Evolutionary conservation across 2,113 vertebrate genomes (phyloP).

Genomic region (Eptesicus fuscus): DNA sequence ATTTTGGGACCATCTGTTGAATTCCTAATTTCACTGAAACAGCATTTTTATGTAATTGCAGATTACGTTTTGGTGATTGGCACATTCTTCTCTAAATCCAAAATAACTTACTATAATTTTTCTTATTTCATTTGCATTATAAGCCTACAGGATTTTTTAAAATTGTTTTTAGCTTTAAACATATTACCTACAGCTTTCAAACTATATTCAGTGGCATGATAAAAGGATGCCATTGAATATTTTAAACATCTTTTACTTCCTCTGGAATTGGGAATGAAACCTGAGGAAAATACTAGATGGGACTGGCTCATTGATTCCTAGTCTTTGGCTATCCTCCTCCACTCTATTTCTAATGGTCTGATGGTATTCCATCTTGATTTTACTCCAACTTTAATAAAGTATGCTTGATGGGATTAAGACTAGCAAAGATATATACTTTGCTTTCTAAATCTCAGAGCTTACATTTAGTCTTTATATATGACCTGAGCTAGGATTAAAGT

Average conservation of each 20-base stretch:
- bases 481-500: slow-evolving; percentile 10
- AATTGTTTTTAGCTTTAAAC: slow-evolving; percentile 57
- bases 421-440: not conserved
- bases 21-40: slow-evolving; percentile 58
- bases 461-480: not conserved
- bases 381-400: slow-evolving; percentile 9
- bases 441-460: not conserved
- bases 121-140: slow-evolving; percentile 56
- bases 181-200: slow-evolving; percentile 50
- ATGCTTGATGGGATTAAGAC: slow-evolving; percentile 26
- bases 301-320: not conserved
- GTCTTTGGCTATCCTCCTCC: not conserved
- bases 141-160: slow-evolving; percentile 23
- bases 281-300: not conserved
- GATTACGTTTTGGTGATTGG: slow-evolving; percentile 52
- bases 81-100: slow-evolving; percentile 63
- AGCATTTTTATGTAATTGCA: slow-evolving; percentile 59
- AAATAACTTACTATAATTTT: slow-evolving; percentile 53
- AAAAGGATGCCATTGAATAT: slow-evolving; percentile 38
- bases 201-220: slow-evolving; percentile 20
- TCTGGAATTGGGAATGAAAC: slow-evolving; percentile 18
- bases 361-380: not conserved
- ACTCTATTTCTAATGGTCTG: not conserved
- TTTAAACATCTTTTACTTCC: slow-evolving; percentile 38
- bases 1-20: slow-evolving; percentile 52